Evolutionary conservation across 1,140 invertebrate species (phyloP).

Genomic region (Aphelinus certus): DNA sequence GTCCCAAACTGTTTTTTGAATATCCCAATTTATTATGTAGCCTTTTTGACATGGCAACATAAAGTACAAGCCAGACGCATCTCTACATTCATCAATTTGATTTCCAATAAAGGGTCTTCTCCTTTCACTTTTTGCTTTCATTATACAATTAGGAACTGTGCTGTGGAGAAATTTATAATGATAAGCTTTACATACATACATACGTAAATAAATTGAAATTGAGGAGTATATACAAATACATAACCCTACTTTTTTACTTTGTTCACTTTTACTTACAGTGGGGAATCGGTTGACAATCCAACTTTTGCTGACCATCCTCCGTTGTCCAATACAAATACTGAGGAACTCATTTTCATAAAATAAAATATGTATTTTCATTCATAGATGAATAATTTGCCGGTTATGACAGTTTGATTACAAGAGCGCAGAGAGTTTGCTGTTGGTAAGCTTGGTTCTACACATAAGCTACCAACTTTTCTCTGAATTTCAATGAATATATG

Average conservation of each 20-base stretch:
- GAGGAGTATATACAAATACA: neutral
- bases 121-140: conserved; percentile 97
- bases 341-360: conserved; percentile 44
- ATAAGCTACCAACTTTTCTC: too few species aligned
- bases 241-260: conserved; percentile 22
- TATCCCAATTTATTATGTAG: conserved; percentile 94
- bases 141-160: conserved; percentile 94
- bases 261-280: conserved; percentile 68
- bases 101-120: conserved; percentile 92
- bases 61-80: conserved; percentile 94
- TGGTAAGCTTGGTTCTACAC: too few species aligned
- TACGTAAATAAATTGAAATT: neutral
- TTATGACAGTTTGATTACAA: too few species aligned
- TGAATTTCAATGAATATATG: too few species aligned
- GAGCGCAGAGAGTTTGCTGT: too few species aligned
- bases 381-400: too few species aligned
- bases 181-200: conserved; percentile 24
- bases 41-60: conserved; percentile 95
- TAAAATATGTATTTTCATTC: too few species aligned
- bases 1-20: conserved; percentile 97
- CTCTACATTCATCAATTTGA: conserved; percentile 95
- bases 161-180: conserved; percentile 59
- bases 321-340: conserved; percentile 83
- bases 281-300: conserved; percentile 76
- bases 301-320: conserved; percentile 87